Conservation (phyloP, 2,797 vertebrate genomes). For the Pantherophis vulpinus region DNA sequence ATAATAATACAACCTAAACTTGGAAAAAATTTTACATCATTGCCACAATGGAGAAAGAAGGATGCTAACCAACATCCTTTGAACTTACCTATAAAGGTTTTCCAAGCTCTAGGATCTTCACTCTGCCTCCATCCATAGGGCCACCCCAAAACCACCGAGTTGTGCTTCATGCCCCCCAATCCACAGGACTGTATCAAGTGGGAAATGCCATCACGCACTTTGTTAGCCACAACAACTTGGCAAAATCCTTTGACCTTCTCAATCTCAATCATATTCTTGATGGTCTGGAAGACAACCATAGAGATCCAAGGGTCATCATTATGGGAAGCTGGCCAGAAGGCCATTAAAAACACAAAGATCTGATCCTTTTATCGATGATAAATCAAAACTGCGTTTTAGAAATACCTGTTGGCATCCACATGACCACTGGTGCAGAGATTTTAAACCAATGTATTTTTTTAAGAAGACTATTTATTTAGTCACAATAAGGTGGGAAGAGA, state of each 20-base stretch:
- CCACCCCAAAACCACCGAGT: conserved; percentile 97
- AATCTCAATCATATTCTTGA: conserved; percentile 98
- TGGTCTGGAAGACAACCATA: conserved; percentile 77
- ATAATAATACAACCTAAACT: no score
- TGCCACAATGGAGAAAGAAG: not conserved
- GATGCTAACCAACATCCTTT: not conserved
- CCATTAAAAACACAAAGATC: not conserved
- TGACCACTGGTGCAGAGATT: not conserved
- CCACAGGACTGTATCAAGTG: conserved; percentile 97
- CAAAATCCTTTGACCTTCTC: conserved; percentile 98
- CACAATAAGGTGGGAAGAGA: no score
- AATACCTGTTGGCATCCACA: not conserved
- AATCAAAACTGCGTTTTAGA: not conserved
- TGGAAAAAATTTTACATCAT: no score
- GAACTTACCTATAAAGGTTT: conserved; percentile 93
- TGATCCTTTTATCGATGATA: not conserved
- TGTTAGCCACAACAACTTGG: conserved; percentile 91
- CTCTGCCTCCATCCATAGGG: conserved; percentile 98
- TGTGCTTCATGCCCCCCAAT: conserved; percentile 97
- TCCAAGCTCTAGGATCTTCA: conserved; percentile 96
- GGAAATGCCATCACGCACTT: conserved; percentile 90
- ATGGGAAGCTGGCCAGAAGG: not conserved
- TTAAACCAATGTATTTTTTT: not conserved
- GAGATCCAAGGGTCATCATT: not conserved
- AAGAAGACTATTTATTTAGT: not conserved